A percentile compares a stretch with the other conserved stretches of the same genome.
These are phyloP conservation scores for Nebria brevicollis DNA, from an alignment of 2,888 invertebrate species.

Conservation along the genomic window DNA sequence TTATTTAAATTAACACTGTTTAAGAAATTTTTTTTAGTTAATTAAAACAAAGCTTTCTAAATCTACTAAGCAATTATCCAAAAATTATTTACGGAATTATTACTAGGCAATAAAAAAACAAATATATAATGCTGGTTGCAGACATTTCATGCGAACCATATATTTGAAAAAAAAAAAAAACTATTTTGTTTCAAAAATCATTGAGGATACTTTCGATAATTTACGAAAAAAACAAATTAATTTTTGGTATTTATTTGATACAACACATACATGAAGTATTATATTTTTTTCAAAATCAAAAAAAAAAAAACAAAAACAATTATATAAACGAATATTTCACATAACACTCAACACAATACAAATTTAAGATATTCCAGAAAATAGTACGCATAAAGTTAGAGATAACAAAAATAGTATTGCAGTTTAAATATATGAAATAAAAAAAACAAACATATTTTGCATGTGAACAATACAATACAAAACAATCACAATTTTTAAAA, in stretches of 20 bases:
- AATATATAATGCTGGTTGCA: not conserved
- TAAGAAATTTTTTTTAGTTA: no score
- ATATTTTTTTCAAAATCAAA: constrained; percentile 10
- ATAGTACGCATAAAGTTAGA: not conserved
- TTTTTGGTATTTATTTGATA: constrained; percentile 39
- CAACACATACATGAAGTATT: constrained; percentile 34
- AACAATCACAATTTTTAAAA: not conserved
- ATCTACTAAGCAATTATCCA: not conserved
- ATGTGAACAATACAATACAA: not conserved
- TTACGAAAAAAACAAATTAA: constrained; percentile 10
- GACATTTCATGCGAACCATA: not conserved
- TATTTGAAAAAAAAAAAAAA: not conserved
- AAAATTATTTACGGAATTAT: not conserved
- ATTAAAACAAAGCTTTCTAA: no score
- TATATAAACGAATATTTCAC: not conserved
- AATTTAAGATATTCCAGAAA: constrained; percentile 1
- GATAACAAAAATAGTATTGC: not conserved
- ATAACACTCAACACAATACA: constrained; percentile 7
- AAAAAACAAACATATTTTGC: not conserved
- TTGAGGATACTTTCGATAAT: no score
- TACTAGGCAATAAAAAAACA: not conserved
- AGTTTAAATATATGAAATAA: not conserved
- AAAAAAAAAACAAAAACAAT: not conserved
- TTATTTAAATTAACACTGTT: no score
- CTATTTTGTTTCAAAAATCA: no score